Evolutionary conservation across 1,140 invertebrate species (phyloP), one percentile per base, ranked within the genome.

Genomic region (Brachionus sp.): DNA sequence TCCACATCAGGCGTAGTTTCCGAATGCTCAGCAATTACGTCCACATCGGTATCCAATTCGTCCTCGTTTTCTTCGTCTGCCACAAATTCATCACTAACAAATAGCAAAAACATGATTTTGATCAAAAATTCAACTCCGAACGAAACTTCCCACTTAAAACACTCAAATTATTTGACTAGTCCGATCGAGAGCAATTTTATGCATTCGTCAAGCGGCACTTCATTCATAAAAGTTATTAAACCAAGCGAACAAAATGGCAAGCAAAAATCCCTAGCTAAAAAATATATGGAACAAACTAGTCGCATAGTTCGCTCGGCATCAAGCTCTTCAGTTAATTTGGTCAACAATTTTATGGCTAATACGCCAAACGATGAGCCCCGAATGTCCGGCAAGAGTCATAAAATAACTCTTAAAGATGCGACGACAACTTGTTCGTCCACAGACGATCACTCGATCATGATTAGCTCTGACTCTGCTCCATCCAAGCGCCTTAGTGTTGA

Each of bases 251-350:
- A 75, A 23, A 75, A 37, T 70, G 16, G 33, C 16, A 70, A 70
- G 10, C 25, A 23, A 46, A 75, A 75, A 12, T 50, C 42, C 19
- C 44, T 50, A 33, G 23, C 42, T 10, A 75, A 75, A 75, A 75
- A 75, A 25, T 75, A 75, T 25, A 25, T 75, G 12, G 25, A 75
- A 75, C 70, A 75, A 75, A 75, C 70, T 46, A 75, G 70, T 75
- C 70, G 70, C 44, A 23, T 75, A 46, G 70, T 75, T 44, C 70
- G 70, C 7, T 75, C 70, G 23, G 70, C 70, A 46, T 75, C 70
- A 10, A 46, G 39, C 25, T 75, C 70, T 5, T 75, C 70, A 23
- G 19, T 75, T 0, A 75, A 75, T 25, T 75, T 75, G 25, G 39
- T 75, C 13, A 75, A 46, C 39, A 75, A 39, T 29, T 46, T 75